Evolutionary conservation across 30 jellyfish, hydroid and myxozoan species (phyloP), one percentile per base, ranked within the genome.

Genomic region (Nemopilema nomurai): DNA sequence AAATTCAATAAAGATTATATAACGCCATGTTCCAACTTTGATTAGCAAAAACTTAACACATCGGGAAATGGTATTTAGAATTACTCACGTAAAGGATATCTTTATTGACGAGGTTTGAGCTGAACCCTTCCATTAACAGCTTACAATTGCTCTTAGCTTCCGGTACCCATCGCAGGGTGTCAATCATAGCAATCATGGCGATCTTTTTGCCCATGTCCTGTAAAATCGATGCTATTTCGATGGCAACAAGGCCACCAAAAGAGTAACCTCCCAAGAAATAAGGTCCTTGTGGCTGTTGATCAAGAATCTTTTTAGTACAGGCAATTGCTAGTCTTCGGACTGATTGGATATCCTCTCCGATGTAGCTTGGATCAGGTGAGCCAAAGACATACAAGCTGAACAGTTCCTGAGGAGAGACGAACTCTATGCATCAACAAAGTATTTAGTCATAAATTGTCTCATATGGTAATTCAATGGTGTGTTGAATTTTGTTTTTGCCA

Each of bases 231-330:
- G 94, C 94, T 49, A 85, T 85, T 74, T 83, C 92, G 7, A 83
- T 29, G 4, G 81, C 51, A 71, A 71, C 70, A 16, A 70, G 52
- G 18, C 89, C 87, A 30, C 94, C 94, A 67, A 73, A 75, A 1
- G 94, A 85, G 70, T 85, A 85, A 0, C 94, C 94, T 1, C 89
- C 94, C 9, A 85, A 51, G 51, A 74, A 85, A 41, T 85, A 85
- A 1, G 94, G 94, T 18, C 94, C 94, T n/a, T 31, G 66, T 22
- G 86, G 79, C 49, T 85, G 89, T 20, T 16, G n/a, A 24, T 65
- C 30, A 19, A 53, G 53, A 0, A 85, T 18, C 80, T 74, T 25
- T 49, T 76, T 41, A 6, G 53, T 31, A 57, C 86, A 85, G 20
- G 94, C 94, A 4, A 62, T 66, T 30, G 94, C 94, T 4, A 85